Base-by-base conservation (phyloP, 2,888 invertebrate species). In the Agapostemon virescens region DNA sequence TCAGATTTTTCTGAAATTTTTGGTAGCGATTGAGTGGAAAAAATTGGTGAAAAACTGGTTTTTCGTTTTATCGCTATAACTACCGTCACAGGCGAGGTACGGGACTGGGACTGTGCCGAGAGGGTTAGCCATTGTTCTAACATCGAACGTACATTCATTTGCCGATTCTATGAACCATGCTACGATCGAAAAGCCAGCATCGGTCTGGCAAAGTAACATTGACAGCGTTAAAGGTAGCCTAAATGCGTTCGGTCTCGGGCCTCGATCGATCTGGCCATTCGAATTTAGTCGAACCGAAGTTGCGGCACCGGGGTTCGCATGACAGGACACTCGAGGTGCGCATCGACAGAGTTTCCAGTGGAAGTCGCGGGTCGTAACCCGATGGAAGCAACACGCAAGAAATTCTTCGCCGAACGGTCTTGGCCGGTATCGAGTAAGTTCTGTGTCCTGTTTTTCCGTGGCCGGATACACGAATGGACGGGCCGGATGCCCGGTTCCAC, bases 381-480 rank as follows among this genome's bases (percentile, higher is more conserved):
- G 33, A 58, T 72, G 63, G 63, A 77, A 72, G 55, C 42, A 69
- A 55, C 64, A 49, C 52, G 68, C 42, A 81, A 81, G 81, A 72
- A 74, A 66, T 71, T 42, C 68, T 72, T 38, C 6, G 26, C 15
- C 26, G 26, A 26, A 26, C 77, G 74, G 64, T 49, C 30, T 63
- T 30, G 30, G 38, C 49, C 26, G 13, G 30, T 30, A 23, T 23
- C 26, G 23, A 45, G 49, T 49, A 75, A 75, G 67, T 67, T 69
- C 45, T 11, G 70, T 69, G 70, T 69, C 69, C 38, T 30, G 66
- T 55, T 42, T 36, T 63, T 45, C 52, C 52, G 42, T 5, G 33
- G 11, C 49, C 45, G 58, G 66, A 64, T 61, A 55, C 42, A 49
- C 74, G 66, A 66, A 58, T 45, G 55, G 17, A 58, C 69, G 82